A percentile compares a stretch with the other conserved stretches of the same genome.
Evolutionary conservation across 2,113 vertebrate species (phyloP).

Genomic region (Psittacula cyanocephala): DNA sequence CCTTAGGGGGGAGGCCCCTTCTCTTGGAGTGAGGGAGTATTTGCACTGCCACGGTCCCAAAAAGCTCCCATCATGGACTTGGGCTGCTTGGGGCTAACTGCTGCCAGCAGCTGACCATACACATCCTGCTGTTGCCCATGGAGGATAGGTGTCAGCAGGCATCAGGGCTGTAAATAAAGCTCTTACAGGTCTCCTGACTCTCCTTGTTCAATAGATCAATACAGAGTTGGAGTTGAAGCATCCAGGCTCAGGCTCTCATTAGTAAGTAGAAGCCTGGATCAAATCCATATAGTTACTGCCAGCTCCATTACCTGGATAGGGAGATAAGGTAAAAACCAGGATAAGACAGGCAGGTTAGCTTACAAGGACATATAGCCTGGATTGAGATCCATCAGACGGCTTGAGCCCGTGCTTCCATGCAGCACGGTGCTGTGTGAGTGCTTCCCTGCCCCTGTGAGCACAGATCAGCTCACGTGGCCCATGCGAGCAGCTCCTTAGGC

Average conservation of each 20-base stretch:
- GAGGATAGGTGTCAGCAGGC: background rate
- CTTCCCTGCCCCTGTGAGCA: background rate
- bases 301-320: background rate
- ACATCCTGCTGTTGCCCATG: background rate
- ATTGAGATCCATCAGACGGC: background rate
- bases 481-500: background rate
- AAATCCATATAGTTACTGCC: background rate
- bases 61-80: background rate
- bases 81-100: background rate
- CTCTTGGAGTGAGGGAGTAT: background rate
- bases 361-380: accelerated
- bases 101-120: background rate
- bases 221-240: background rate
- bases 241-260: background rate
- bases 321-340: background rate
- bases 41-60: background rate
- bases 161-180: background rate
- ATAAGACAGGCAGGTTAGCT: background rate
- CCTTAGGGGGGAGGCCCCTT: background rate
- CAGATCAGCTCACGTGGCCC: background rate
- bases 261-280: background rate
- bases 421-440: background rate
- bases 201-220: background rate
- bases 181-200: background rate
- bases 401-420: background rate